Evolutionary conservation across 2,113 vertebrate genomes (phyloP).

Genomic region (Cyphotilapia sp.): DNA sequence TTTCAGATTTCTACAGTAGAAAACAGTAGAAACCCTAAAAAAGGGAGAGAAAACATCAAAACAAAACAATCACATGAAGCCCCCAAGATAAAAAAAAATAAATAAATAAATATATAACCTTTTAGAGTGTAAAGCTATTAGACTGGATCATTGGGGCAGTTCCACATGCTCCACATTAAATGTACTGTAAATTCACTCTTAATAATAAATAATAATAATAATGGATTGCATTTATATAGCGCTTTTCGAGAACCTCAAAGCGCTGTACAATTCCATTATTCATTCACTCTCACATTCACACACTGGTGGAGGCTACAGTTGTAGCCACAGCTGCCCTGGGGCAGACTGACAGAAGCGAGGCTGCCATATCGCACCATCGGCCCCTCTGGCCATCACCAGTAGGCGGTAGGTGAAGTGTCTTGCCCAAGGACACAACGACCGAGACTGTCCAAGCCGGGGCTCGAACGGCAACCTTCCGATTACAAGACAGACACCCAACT

Average conservation of each 20-base stretch:
- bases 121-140: not conserved
- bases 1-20: not conserved
- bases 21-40: not conserved
- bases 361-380: fast-evolving
- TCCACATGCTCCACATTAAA: not conserved
- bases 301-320: not conserved
- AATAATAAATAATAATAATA: not conserved
- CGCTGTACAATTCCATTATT: fast-evolving
- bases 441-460: not conserved
- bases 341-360: fast-evolving
- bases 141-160: not conserved
- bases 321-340: no score
- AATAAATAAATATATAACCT: not conserved
- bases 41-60: not conserved
- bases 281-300: not conserved
- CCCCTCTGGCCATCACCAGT: not conserved
- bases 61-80: not conserved
- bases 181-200: not conserved
- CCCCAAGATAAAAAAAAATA: not conserved
- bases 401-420: not conserved
- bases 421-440: not conserved
- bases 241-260: not conserved
- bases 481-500: not conserved
- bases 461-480: not conserved
- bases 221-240: not conserved